Evolutionary conservation across 2,113 vertebrate genomes (phyloP), one percentile per base, ranked within the genome.

Genomic region (Pungitius pungitius): DNA sequence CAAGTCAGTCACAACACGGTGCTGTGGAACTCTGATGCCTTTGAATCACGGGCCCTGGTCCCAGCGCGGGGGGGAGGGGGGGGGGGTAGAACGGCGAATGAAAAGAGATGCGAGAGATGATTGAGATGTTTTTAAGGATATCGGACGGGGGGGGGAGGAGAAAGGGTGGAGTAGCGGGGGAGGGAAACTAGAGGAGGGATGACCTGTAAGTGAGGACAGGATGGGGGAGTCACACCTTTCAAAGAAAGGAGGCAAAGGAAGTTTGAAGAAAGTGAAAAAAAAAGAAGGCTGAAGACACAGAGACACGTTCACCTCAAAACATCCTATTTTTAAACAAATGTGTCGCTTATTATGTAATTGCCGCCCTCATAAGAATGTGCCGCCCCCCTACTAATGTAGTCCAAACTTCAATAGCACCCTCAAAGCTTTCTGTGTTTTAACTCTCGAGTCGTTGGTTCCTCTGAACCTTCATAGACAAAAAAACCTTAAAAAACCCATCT

Each of bases 21-120:
- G 89, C 88, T 90, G 87, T 90, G 86, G 74, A 82, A 83, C 79
- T 71, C 11, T 14, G 27, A 87, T 79, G 80, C n/a, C n/a, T n/a
- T n/a, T n/a, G n/a, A n/a, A n/a, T n/a, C n/a, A n/a, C n/a, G n/a
- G n/a, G n/a, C n/a, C n/a, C n/a, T n/a, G n/a, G n/a, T n/a, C n/a
- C n/a, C n/a, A n/a, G n/a, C n/a, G n/a, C n/a, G n/a, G n/a, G n/a
- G n/a, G n/a, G n/a, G n/a, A n/a, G n/a, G n/a, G n/a, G n/a, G n/a
- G n/a, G n/a, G n/a, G n/a, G n/a, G n/a, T n/a, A n/a, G n/a, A n/a
- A n/a, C n/a, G 39, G 58, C 55, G 26, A 35, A 51, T 64, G 49
- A 57, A 75, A 4, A 42, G 22, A 37, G 27, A n/a, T 10, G 22
- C 58, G 37, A 65, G 18, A 22, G 35, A 51, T 2, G 13, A 58